Conservation (phyloP, 2,888 invertebrate genomes). For the Acrobasis consociella region DNA sequence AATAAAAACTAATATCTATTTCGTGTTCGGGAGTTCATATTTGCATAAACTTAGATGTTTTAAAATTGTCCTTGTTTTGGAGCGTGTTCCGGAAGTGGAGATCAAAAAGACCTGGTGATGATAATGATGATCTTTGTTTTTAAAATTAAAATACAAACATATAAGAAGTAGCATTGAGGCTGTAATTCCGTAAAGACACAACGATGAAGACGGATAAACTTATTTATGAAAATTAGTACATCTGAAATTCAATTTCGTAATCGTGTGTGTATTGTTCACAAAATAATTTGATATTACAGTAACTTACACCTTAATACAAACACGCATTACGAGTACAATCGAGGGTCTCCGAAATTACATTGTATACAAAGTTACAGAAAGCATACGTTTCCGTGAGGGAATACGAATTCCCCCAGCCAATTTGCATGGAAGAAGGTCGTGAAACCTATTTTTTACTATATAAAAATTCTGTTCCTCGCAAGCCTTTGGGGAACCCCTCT, state of each 20-base stretch:
- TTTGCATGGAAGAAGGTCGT: conserved; percentile 48
- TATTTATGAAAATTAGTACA: neutral
- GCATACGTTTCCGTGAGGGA: conserved; percentile 42
- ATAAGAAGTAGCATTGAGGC: too few species aligned
- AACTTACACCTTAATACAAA: neutral
- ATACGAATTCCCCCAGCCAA: conserved; percentile 56
- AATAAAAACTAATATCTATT: too few species aligned
- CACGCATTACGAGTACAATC: neutral
- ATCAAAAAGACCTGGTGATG: too few species aligned
- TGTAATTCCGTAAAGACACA: too few species aligned
- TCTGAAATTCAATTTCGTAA: neutral
- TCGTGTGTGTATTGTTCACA: neutral
- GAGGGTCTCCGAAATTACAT: conserved; percentile 12
- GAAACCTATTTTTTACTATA: conserved; percentile 48
- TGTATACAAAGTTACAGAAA: conserved; percentile 5
- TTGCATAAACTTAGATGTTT: too few species aligned
- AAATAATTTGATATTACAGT: neutral
- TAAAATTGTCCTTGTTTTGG: too few species aligned
- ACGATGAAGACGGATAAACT: neutral
- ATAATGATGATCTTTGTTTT: too few species aligned
- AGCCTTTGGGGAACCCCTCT: conserved; percentile 30
- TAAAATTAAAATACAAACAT: too few species aligned
- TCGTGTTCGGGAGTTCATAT: too few species aligned
- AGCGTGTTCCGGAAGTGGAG: too few species aligned
- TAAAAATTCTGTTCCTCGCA: conserved; percentile 38